Evolutionary conservation across 2,113 vertebrate species (phyloP), one percentile per base, ranked within the genome.

Genomic region (Aplodontia rufa): DNA sequence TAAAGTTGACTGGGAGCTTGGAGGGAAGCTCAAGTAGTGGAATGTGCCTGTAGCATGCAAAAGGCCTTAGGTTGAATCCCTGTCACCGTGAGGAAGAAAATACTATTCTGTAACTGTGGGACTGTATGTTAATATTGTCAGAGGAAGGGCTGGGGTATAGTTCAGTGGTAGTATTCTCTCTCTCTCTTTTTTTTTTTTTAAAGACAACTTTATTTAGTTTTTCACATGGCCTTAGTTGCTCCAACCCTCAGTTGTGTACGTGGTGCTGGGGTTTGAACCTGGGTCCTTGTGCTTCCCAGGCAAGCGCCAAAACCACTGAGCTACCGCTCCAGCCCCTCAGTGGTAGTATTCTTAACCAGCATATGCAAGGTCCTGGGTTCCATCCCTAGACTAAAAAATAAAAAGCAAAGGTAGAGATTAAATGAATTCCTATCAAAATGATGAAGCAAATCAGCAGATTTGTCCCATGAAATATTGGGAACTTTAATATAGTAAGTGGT

Each of bases 371-470:
- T 53, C 19, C 20, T 79, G 24, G 24, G 55, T 58, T 58, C 2
- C 10, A 58, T 80, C 51, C 32, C 20, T n/a, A 19, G 5, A n/a
- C 32, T n/a, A 17, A 32, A 32, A 12, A 9, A 53, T 12, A 32
- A n/a, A 45, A 76, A 72, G 30, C 30, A 22, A 10, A 51, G 45
- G n/a, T n/a, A n/a, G n/a, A n/a, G n/a, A n/a, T n/a, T 68, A 62
- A 83, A 37, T 84, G 79, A 92, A 86, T 86, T 89, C 20, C 8
- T 86, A 16, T 82, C 37, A 89, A n/a, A 96, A 68, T 68, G 14
- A 68, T 74, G 24, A 81, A 87, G 91, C 37, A 86, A 76, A 92
- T 95, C 91, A 93, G n/a, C n/a, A 93, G 37, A 78, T 80, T 80
- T 74, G 32, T 86, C 32, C 37, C 72, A 5, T 91, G 22, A 49